Conservation (phyloP, 2,113 vertebrate species). For the Campylomormyrus numenius region DNA sequence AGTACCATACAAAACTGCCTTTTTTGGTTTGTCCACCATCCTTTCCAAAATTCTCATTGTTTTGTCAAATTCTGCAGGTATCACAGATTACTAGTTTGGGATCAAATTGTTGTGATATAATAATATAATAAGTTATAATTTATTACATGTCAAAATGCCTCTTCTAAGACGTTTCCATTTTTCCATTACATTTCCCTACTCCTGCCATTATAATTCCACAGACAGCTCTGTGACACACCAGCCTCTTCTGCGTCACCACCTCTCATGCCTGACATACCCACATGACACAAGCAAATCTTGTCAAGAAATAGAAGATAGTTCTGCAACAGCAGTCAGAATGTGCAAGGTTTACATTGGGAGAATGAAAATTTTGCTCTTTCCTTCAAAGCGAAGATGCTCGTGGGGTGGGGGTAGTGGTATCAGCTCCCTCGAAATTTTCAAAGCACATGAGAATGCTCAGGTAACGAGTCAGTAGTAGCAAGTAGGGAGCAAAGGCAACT, state of each 20-base stretch:
- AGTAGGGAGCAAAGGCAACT: not conserved
- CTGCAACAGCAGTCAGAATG: not conserved
- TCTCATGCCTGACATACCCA: not conserved
- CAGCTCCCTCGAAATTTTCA: not conserved
- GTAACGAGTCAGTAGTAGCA: not conserved
- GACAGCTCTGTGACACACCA: not conserved
- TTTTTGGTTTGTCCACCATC: not conserved
- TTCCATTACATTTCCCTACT: not conserved
- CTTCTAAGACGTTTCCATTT: not conserved
- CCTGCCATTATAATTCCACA: not conserved
- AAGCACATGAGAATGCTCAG: not conserved
- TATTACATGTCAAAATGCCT: not conserved
- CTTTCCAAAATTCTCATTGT: not conserved
- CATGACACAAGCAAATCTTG: not conserved
- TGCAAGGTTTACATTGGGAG: not conserved
- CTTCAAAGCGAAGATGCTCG: not conserved
- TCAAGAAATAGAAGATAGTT: not conserved
- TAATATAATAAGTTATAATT: not conserved
- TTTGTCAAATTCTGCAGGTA: not conserved
- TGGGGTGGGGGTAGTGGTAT: not conserved
- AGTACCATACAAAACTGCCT: not conserved
- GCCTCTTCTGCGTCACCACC: not conserved
- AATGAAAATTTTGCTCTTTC: not conserved
- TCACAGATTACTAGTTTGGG: not conserved
- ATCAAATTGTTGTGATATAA: not conserved